Evolutionary conservation across 2,888 invertebrate genomes (phyloP).

Genomic region (Litoditis marina): DNA sequence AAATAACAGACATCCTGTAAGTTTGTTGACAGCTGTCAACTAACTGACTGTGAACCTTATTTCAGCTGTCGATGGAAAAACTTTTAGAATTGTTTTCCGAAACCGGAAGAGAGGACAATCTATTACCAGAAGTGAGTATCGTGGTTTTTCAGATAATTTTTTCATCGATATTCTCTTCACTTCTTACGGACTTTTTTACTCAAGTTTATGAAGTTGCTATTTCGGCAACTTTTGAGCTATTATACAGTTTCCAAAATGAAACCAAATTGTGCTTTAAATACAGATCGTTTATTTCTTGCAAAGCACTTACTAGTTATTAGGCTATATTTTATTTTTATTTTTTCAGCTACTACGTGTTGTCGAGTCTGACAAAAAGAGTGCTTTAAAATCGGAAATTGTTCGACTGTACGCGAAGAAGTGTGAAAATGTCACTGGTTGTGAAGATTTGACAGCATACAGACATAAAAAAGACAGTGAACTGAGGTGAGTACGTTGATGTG

Average conservation of each 20-base stretch:
- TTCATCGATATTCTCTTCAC: no score
- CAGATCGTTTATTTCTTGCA: no score
- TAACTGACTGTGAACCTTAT: no score
- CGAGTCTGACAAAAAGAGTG: conserved; percentile 9
- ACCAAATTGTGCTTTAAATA: no score
- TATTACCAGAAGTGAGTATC: conserved; percentile 29
- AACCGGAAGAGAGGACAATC: conserved; percentile 24
- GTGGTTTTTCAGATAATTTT: neutral
- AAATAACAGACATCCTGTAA: no score
- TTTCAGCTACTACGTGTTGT: conserved; percentile 12
- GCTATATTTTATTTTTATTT: neutral
- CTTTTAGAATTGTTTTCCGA: conserved; percentile 11
- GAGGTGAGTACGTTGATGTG: conserved; percentile 12
- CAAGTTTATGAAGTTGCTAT: no score
- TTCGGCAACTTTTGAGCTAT: no score
- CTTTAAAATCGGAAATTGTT: conserved; percentile 7
- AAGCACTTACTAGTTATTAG: no score
- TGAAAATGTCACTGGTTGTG: conserved; percentile 7
- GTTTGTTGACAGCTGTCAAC: no score
- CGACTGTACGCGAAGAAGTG: conserved; percentile 18
- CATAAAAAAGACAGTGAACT: conserved; percentile 18
- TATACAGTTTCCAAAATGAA: no score
- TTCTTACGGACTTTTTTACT: no score
- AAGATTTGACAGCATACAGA: conserved; percentile 7
- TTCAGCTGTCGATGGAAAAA: conserved; percentile 10